A percentile compares a stretch with the other conserved stretches of the same genome.
phyloP scores from a whole-genome alignment of 2,888 invertebrate species.

The Diarsia brunnea region DNA sequence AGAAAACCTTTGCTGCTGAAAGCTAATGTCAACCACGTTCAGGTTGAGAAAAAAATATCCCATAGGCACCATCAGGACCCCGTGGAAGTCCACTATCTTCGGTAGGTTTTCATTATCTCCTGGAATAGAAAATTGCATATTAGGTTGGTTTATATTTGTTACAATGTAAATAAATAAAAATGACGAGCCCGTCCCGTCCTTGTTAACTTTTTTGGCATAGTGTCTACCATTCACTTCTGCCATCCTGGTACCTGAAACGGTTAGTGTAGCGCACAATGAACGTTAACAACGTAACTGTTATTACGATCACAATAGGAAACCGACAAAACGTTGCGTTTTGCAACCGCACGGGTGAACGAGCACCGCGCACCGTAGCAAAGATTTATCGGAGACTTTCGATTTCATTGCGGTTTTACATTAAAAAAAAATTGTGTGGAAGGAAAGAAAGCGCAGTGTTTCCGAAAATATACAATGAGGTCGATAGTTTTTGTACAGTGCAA shows the following conservation, averaged over 20 bases:
- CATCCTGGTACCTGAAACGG: constrained; percentile 35
- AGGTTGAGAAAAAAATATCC: neutral
- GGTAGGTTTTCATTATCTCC: neutral
- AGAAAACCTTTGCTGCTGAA: neutral
- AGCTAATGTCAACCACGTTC: neutral
- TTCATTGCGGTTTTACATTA: constrained; percentile 18
- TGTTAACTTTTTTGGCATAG: neutral
- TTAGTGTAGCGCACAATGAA: constrained; percentile 41
- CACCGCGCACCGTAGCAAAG: constrained; percentile 14
- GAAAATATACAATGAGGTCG: neutral
- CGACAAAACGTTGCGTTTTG: constrained; percentile 51
- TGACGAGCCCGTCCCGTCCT: neutral
- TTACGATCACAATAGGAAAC: constrained; percentile 55
- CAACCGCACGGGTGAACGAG: constrained; percentile 53
- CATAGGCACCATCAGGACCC: neutral
- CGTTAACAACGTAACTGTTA: constrained; percentile 40
- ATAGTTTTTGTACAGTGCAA: neutral
- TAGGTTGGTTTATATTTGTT: neutral
- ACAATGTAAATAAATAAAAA: constrained; percentile 1
- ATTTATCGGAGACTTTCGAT: constrained; percentile 14
- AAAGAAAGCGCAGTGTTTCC: constrained; percentile 5
- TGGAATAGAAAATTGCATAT: neutral
- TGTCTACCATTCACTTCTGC: constrained; percentile 26
- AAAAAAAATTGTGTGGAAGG: neutral
- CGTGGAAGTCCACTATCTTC: neutral